Evolutionary conservation across 2,888 invertebrate species (phyloP).

Genomic region (Autographa gamma): DNA sequence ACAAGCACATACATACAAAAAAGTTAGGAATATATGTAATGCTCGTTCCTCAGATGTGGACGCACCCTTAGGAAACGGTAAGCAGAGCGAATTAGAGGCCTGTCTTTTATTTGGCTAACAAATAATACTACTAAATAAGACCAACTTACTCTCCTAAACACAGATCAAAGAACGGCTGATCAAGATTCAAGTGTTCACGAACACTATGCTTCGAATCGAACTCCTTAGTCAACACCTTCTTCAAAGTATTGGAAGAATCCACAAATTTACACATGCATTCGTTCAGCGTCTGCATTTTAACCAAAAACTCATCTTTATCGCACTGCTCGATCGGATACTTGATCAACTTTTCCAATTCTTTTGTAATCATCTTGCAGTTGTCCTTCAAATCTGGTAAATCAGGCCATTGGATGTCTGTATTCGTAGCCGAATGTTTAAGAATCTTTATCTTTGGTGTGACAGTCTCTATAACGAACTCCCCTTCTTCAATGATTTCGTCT

Average conservation of each 20-base stretch:
- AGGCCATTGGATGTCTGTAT: slow-evolving; percentile 74
- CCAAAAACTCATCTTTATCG: slow-evolving; percentile 69
- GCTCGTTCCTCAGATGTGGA: no score
- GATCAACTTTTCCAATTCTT: slow-evolving; percentile 73
- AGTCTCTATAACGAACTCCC: slow-evolving; percentile 80
- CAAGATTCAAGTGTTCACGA: slow-evolving; percentile 60
- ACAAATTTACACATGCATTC: slow-evolving; percentile 83
- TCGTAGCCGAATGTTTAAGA: slow-evolving; percentile 74
- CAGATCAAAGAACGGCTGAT: slow-evolving; percentile 72
- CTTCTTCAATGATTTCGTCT: slow-evolving; percentile 74
- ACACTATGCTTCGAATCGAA: slow-evolving; percentile 68
- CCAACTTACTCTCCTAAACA: slow-evolving; percentile 76
- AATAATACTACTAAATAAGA: no score
- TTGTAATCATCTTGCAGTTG: slow-evolving; percentile 67
- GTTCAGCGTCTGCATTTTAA: slow-evolving; percentile 79
- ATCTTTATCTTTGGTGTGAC: slow-evolving; percentile 78
- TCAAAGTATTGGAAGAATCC: slow-evolving; percentile 79
- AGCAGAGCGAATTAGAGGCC: no score
- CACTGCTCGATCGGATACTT: slow-evolving; percentile 60
- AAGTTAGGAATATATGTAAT: no score
- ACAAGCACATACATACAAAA: no score
- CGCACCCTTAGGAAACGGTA: no score
- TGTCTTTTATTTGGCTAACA: no score
- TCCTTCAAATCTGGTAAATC: slow-evolving; percentile 72
- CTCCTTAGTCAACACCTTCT: slow-evolving; percentile 76